Base-by-base conservation (phyloP, 1,140 invertebrate genomes). In the Marisa cornuarietis region DNA sequence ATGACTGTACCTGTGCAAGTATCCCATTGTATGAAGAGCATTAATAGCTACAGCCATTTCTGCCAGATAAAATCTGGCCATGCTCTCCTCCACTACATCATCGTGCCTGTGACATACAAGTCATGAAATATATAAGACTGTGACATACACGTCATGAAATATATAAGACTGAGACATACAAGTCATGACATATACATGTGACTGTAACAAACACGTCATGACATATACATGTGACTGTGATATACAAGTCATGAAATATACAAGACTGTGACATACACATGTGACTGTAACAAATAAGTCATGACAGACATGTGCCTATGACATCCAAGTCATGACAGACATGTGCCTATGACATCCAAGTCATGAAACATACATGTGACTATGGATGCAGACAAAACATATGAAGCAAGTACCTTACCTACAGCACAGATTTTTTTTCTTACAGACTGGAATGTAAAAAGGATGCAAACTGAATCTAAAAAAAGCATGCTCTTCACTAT, bases 31-130 rank as follows among this genome's bases (percentile, higher is more conserved):
- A 92, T 99, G 98, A 87, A 99, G 98, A 20, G 97, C 96, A 93
- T 99, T 96, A 82, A 99, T 92, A 5, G 98, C 98, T 65, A 99
- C 92, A n/a, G 99, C 96, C 84, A 99, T 96, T 93, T 99, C 98
- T 89, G 98, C 98, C 80, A 96, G 97, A 90, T 99, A 99, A 92
- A 99, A 99, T 88, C 96, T 96, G 20, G 98, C 97, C 98, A 98
- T 99, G 11, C 83, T 79, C 88, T 98, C 97, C 87, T 99, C 98
- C 85, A 81, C 97, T 86, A 99, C 96, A 90, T 99, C 98, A 92
- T 89, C 88, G 85, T 88, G 83, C 82, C 88, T 88, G 65, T 68
- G 13, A 68, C 22, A n/a, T 24, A n/a, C 22, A 31, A 10, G 69
- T 6, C 49, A 68, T 2, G 13, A 68, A 42, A 42, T 42, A 42